phyloP scores from a whole-genome alignment of 1,140 invertebrate species.

The Musca domestica region DNA sequence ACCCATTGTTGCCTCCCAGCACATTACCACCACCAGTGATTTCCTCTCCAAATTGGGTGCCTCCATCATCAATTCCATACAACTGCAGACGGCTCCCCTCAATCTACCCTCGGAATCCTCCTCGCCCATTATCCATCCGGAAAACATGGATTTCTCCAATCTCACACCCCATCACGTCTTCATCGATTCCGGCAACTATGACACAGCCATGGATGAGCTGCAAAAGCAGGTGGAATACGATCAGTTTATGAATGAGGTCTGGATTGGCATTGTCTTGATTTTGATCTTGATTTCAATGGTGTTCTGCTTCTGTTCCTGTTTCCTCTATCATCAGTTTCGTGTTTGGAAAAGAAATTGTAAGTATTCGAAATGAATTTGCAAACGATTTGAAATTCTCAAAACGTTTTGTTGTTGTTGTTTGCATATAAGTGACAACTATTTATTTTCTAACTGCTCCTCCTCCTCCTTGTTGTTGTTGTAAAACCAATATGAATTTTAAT shows the following conservation, averaged over 20 bases:
- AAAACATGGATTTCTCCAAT: slow-evolving; percentile 37
- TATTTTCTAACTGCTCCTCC: no score
- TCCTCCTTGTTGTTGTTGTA: no score
- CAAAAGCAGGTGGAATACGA: slow-evolving; percentile 51
- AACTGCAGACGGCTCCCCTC: slow-evolving; percentile 33
- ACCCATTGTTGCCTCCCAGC: slow-evolving; percentile 8
- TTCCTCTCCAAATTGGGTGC: slow-evolving; percentile 46
- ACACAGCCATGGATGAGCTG: slow-evolving; percentile 36
- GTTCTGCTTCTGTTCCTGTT: slow-evolving; percentile 52
- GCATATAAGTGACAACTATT: no score
- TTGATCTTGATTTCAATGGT: slow-evolving; percentile 51
- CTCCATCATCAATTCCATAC: slow-evolving; percentile 44
- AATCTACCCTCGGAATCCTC: slow-evolving; percentile 11
- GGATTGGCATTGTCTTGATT: slow-evolving; percentile 51
- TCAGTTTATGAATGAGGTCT: slow-evolving; percentile 53
- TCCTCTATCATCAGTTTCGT: slow-evolving; percentile 51
- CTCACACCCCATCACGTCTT: slow-evolving; percentile 39
- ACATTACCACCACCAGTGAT: slow-evolving; percentile 30
- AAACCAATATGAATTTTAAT: no score
- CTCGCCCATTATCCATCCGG: not conserved
- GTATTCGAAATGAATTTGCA: slow-evolving; percentile 27
- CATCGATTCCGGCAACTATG: slow-evolving; percentile 40
- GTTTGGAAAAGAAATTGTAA: slow-evolving; percentile 53
- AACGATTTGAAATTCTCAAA: no score
- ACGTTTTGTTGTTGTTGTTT: no score